Conservation (phyloP, 2,113 vertebrate species). For the Neomonachus schauinslandi region DNA sequence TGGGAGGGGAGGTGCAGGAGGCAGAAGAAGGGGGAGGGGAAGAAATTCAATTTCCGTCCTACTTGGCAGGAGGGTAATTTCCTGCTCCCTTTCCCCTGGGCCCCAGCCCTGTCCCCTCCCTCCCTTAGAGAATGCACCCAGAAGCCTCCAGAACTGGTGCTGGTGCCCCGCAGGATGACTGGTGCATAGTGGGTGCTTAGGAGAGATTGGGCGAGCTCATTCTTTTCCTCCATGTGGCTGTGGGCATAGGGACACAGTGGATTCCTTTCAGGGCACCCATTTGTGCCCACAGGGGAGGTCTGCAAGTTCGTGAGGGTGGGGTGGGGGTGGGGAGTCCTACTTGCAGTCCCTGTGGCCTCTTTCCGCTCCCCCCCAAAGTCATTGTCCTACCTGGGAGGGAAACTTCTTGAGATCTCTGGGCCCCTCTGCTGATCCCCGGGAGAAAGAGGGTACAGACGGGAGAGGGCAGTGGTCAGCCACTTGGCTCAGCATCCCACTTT, state of each 20-base stretch:
- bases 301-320: background rate
- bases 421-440: background rate
- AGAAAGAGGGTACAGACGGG: background rate
- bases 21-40: constrained; percentile 35
- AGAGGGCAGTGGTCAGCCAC: background rate
- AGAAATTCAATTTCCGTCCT: constrained; percentile 33
- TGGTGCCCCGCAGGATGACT: background rate
- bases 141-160: constrained; percentile 9
- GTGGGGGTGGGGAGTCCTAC: background rate
- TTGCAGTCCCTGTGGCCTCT: background rate
- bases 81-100: background rate
- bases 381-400: background rate
- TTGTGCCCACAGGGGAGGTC: background rate
- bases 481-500: background rate
- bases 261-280: background rate
- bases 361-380: background rate
- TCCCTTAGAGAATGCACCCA: background rate
- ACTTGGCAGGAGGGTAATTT: constrained; percentile 50
- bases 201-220: background rate
- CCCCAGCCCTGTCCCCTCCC: background rate
- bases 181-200: background rate
- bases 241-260: background rate
- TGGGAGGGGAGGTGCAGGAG: background rate
- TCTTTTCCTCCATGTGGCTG: constrained; percentile 47
- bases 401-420: background rate